Evolutionary conservation across 2,888 invertebrate species (phyloP).

Genomic region (Tetragnatha montana): DNA sequence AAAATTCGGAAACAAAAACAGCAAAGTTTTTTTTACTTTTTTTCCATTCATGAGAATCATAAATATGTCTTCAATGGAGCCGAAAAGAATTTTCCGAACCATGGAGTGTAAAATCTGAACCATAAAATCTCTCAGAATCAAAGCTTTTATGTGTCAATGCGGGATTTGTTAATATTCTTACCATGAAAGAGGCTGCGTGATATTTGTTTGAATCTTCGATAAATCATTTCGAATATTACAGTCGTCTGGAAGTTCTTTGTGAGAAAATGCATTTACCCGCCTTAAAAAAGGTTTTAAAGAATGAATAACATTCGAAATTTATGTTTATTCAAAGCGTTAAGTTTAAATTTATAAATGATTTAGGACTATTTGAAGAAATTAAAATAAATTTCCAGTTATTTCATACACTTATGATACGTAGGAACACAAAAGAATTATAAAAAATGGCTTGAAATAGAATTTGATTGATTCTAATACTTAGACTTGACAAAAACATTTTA

Average conservation of each 20-base stretch:
- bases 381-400: no score
- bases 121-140: conserved; percentile 1
- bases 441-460: no score
- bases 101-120: neutral
- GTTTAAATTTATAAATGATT: no score
- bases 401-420: no score
- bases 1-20: no score
- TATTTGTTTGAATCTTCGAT: neutral
- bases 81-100: neutral
- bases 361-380: no score
- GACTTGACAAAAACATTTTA: no score
- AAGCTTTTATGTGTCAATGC: neutral
- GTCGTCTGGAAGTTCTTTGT: neutral
- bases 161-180: neutral
- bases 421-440: no score
- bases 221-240: neutral
- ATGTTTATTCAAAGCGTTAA: no score
- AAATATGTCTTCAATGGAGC: neutral
- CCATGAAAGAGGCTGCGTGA: neutral
- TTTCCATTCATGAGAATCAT: neutral
- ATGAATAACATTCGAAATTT: conserved; percentile 5
- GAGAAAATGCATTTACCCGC: neutral
- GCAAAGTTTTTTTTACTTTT: no score
- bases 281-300: conserved; percentile 2
- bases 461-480: no score